Base-by-base conservation (phyloP, 2,888 invertebrate species). In the Ectobius pallidus region DNA sequence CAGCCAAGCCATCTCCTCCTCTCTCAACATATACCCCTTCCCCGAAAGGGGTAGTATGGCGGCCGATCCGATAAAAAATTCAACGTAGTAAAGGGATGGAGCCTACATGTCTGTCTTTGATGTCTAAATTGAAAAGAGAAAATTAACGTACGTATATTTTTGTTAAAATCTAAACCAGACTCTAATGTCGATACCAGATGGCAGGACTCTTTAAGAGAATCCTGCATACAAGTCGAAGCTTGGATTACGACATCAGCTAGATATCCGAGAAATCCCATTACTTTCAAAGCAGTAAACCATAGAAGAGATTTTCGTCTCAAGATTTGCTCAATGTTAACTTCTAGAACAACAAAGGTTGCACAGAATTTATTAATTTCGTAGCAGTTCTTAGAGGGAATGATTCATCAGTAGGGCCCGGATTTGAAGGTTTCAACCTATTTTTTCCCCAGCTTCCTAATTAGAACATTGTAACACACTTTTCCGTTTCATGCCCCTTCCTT, bases 51-150 rank as follows among this genome's bases (percentile, higher is more conserved):
- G 65, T 65, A 65, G 46, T 25, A 65, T 65, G 65, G 65, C 65
- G 65, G 65, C 44, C 65, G 65, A 65, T 65, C 46, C 65, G 65
- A 65, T 65, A 65, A 65, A 65, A 65, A 65, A 65, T 65, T 65
- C 65, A 65, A 30, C 44, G 65, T 65, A 65, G 46, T 65, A 46
- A 65, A 65, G 65, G 65, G 65, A 65, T 65, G 16, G 65, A 65
- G 65, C 65, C 65, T 65, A 65, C 65, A 65, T 46, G 65, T 30
- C 65, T 65, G 65, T 65, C 65, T 65, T 65, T 65, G 65, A 65
- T 65, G 65, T 65, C 44, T 65, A 65, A 65, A 65, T 65, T 65
- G 65, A 65, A 65, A 65, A 65, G 65, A 65, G 65, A 65, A 65
- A 65, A 65, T 65, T 65, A 65, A 44, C 65, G 65, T 65, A 46